Conservation (phyloP, 2,797 vertebrate species). For the Triplophysa bombifrons region DNA sequence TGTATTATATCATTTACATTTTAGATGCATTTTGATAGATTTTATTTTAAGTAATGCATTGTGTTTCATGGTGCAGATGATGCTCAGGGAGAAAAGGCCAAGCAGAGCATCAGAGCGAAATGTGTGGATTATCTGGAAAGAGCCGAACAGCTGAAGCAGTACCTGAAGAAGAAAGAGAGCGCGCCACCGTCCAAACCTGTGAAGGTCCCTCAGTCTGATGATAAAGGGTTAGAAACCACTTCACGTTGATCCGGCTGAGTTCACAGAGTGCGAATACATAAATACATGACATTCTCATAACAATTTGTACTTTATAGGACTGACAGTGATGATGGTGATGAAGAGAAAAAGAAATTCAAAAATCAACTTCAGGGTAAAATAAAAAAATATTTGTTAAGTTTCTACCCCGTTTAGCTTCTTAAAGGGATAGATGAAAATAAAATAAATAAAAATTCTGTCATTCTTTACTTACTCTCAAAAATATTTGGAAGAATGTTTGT, state of each 20-base stretch:
- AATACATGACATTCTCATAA: not conserved
- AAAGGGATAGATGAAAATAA: too few species aligned
- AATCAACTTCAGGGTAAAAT: conserved; percentile 92
- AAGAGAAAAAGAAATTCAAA: conserved; percentile 95
- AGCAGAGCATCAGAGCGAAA: conserved; percentile 94
- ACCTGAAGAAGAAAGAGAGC: conserved; percentile 89
- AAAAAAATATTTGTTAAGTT: too few species aligned
- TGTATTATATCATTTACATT: not conserved
- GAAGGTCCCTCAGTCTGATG: conserved; percentile 88
- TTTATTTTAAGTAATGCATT: too few species aligned
- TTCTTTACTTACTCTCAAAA: too few species aligned
- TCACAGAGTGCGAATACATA: not conserved
- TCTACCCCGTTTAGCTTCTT: too few species aligned
- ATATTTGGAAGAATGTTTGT: too few species aligned
- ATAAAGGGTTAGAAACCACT: conserved; percentile 73
- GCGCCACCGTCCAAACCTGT: conserved; percentile 88
- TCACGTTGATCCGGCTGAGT: not conserved
- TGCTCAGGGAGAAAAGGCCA: conserved; percentile 92
- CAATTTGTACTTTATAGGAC: conserved; percentile 76
- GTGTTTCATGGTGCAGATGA: conserved; percentile 80
- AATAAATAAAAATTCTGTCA: too few species aligned
- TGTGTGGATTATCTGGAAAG: conserved; percentile 94
- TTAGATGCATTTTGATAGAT: not conserved
- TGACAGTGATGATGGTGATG: conserved; percentile 94
- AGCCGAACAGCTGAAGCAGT: conserved; percentile 95